Evolutionary conservation across 2,797 vertebrate species (phyloP).

Genomic region (Siniperca obscura): DNA sequence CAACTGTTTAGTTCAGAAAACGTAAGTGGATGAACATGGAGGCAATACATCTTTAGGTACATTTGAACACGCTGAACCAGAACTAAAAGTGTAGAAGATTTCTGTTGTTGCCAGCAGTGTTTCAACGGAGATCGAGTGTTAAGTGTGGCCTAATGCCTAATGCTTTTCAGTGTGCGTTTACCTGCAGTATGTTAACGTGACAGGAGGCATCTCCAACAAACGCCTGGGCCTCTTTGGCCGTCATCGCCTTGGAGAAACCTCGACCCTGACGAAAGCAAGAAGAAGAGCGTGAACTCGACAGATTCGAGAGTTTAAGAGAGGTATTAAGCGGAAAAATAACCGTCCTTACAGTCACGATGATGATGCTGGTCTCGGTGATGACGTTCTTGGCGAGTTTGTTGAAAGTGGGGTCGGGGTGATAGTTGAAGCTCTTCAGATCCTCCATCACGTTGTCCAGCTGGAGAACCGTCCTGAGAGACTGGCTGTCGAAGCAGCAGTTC

Average conservation of each 20-base stretch:
- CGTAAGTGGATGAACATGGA: background rate
- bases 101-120: conserved; percentile 12
- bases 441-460: conserved; percentile 88
- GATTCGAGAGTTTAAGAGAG: background rate
- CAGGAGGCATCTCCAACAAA: conserved; percentile 92
- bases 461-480: conserved; percentile 84
- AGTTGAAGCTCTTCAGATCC: conserved; percentile 87
- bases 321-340: rapidly evolving
- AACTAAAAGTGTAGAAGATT: conserved; percentile 1
- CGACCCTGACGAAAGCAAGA: conserved; percentile 83
- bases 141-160: background rate
- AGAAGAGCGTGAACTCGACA: background rate
- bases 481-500: conserved; percentile 72
- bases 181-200: conserved; percentile 90
- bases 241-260: conserved; percentile 94
- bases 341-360: conserved; percentile 79
- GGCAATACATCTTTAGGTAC: background rate
- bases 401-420: conserved; percentile 90
- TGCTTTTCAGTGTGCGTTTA: conserved; percentile 29
- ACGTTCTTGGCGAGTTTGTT: conserved; percentile 85
- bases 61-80: conserved; percentile 5
- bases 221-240: conserved; percentile 90
- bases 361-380: conserved; percentile 85
- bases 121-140: too few relatives aligned
- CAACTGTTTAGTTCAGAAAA: background rate